Conservation (phyloP, 2,888 invertebrate genomes). For the Polymixis lichenea region DNA sequence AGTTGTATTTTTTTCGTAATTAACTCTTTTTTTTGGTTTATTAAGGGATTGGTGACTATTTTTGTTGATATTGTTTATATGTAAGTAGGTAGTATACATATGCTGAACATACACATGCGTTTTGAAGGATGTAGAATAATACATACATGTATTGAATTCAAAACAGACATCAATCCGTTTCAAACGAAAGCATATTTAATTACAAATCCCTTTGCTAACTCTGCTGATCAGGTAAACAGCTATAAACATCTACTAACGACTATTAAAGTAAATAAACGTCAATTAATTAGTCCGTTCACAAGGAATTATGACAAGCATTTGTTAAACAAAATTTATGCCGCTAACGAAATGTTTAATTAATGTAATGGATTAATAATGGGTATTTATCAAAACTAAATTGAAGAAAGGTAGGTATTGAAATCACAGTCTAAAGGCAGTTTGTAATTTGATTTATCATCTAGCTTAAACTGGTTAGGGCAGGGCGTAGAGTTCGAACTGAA, state of each 20-base stretch:
- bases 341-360: constrained; percentile 39
- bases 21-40: no score
- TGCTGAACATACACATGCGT: no score
- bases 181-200: constrained; percentile 11
- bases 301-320: constrained; percentile 72
- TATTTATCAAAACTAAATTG: constrained; percentile 39
- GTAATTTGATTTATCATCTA: constrained; percentile 35
- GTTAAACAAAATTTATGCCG: constrained; percentile 47
- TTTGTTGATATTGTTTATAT: no score
- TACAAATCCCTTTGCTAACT: constrained; percentile 28
- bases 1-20: no score
- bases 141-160: neutral
- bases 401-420: constrained; percentile 21
- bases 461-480: neutral
- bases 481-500: neutral
- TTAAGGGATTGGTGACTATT: no score
- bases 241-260: constrained; percentile 30
- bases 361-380: constrained; percentile 42
- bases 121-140: no score
- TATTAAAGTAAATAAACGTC: constrained; percentile 51
- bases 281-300: constrained; percentile 74
- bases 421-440: constrained; percentile 6
- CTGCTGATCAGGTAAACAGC: constrained; percentile 11
- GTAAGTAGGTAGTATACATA: no score
- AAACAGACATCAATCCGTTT: neutral